Percentiles rank a stretch among this genome's conserved stretches.
These are phyloP conservation scores for Mesocentrotus franciscanus DNA, from an alignment of 53 echinoderm and acorn worm species.

Conservation along the genomic window DNA sequence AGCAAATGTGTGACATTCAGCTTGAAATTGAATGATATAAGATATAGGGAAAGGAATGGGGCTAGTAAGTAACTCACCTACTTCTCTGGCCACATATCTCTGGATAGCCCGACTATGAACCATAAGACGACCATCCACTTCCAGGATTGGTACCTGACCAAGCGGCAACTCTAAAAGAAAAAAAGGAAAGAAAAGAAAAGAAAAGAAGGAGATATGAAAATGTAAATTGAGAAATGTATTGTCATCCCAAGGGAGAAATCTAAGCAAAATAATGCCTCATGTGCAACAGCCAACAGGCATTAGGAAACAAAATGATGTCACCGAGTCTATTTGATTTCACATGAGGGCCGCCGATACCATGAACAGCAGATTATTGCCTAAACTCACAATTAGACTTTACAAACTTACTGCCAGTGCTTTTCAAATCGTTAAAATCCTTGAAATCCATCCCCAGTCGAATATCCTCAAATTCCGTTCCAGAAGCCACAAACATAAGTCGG, in stretches of 20 bases:
- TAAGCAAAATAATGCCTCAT: too few relatives aligned
- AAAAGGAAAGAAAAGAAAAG: not conserved
- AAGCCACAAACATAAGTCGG: not conserved
- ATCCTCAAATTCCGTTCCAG: not conserved
- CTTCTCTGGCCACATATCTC: constrained; percentile 35
- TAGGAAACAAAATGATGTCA: too few relatives aligned
- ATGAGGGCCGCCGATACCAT: too few relatives aligned
- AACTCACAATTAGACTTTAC: too few relatives aligned
- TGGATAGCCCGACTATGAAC: constrained; percentile 9
- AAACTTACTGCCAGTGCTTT: constrained; percentile 22
- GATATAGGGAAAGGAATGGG: not conserved
- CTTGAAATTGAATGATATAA: not conserved
- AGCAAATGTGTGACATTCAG: not conserved
- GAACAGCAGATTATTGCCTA: too few relatives aligned
- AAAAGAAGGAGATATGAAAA: too few relatives aligned
- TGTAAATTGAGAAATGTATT: too few relatives aligned
- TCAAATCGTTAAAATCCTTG: not conserved
- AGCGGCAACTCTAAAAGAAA: constrained; percentile 11
- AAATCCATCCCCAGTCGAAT: not conserved
- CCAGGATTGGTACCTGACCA: constrained; percentile 34
- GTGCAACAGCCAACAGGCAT: too few relatives aligned
- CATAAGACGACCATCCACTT: constrained; percentile 6
- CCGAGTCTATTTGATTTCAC: too few relatives aligned
- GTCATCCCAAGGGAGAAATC: too few relatives aligned
- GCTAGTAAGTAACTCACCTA: not conserved